Base-by-base conservation (phyloP, 30 jellyfish, hydroid and myxozoan species). In the Phacellophora camtschatica region DNA sequence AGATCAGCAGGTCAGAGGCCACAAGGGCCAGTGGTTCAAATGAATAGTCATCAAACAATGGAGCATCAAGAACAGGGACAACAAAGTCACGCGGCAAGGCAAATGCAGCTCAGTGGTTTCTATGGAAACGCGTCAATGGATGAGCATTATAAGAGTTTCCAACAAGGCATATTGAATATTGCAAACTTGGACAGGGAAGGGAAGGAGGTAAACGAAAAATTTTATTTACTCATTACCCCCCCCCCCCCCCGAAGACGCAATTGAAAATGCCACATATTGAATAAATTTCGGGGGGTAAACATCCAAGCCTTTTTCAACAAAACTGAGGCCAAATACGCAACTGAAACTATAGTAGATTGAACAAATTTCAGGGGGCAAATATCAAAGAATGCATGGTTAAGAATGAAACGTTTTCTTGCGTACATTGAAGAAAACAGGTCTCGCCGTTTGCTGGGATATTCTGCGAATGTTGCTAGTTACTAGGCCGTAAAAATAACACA, bases 91-190 rank as follows among this genome's bases (percentile, higher is more conserved):
- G 15, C 28, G 71, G 13, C 71, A 0, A 57, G 37, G 71, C 45
- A 3, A 16, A 57, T 46, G 61, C 61, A 46, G 6, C n/a, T 46
- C 28, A 28, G 20, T 13, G 28, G 28, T 3, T 46, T 46, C 9
- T 46, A 46, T 46, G 61, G 61, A 46, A 23, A 46, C 61, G 28
- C 61, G 0, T 46, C 61, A 11, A 46, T 46, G 61, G 61, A 46
- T 23, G 61, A 46, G 28, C 61, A 46, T 46, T 13, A 16, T 4
- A 73, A 54, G 54, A 67, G 48, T n/a, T 42, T 73, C 55, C 86
- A 73, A 25, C 86, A 73, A 37, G 86, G 86, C 3, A 16, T 73
- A 59, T 46, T 45, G 71, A 56, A 73, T 62, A 73, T 73, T 66
- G 66, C 56, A 2, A 73, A 36, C 64, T 50, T 55, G 74, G 86